Evolutionary conservation across 1,140 invertebrate genomes (phyloP).

Genomic region (Pseudomyrmex flavicornis): DNA sequence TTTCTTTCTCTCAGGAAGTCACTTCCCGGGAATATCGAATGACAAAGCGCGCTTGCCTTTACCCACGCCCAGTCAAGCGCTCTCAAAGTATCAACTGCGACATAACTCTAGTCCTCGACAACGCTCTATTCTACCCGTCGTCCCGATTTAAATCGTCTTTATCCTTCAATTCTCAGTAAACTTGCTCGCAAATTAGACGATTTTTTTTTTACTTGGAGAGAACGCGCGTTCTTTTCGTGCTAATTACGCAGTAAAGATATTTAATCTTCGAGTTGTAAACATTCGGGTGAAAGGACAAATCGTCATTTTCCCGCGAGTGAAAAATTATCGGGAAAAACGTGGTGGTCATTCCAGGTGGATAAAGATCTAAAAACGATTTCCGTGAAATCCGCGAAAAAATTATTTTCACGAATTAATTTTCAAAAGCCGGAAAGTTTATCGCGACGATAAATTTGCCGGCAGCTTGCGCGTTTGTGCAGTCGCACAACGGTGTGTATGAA

Average conservation of each 20-base stretch:
- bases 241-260: too few species aligned
- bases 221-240: too few species aligned
- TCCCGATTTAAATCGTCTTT: background rate
- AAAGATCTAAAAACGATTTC: too few species aligned
- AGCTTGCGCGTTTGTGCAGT: background rate
- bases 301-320: too few species aligned
- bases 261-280: too few species aligned
- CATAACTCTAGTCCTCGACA: background rate
- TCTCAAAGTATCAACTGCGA: conserved; percentile 3
- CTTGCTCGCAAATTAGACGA: too few species aligned
- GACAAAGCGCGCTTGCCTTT: background rate
- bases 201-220: too few species aligned
- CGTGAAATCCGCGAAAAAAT: too few species aligned
- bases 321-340: too few species aligned
- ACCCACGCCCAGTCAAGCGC: background rate
- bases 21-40: conserved; percentile 27
- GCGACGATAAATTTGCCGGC: background rate
- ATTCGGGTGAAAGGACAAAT: too few species aligned
- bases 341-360: too few species aligned
- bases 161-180: background rate
- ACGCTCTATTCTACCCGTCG: background rate
- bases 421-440: background rate
- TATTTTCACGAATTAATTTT: too few species aligned
- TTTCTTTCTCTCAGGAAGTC: background rate
- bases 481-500: background rate